Percentiles rank a stretch among this genome's conserved stretches.
These are phyloP conservation scores for Menidia menidia DNA, from an alignment of 2,797 vertebrate genomes.

Conservation along the genomic window DNA sequence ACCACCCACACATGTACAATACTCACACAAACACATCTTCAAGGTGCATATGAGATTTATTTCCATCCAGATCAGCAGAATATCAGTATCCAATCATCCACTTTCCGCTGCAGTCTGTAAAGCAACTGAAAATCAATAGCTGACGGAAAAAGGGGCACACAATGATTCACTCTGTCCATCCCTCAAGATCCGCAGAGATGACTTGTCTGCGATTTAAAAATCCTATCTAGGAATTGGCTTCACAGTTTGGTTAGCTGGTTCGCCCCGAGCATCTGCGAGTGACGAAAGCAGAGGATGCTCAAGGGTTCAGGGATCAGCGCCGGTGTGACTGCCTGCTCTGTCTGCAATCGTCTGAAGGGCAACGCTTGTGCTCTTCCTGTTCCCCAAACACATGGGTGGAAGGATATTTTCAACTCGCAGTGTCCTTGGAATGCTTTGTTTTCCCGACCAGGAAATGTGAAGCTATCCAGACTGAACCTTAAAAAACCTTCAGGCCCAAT, in stretches of 20 bases:
- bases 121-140: constrained; percentile 62
- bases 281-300: constrained; percentile 59
- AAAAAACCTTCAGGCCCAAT: background rate
- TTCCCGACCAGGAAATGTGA: constrained; percentile 9
- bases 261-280: constrained; percentile 52
- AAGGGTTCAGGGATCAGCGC: constrained; percentile 69
- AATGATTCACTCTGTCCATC: constrained; percentile 33
- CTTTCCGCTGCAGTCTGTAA: constrained; percentile 61
- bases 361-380: constrained; percentile 66
- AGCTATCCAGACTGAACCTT: background rate
- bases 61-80: constrained; percentile 47
- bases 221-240: constrained; percentile 48
- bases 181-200: constrained; percentile 29
- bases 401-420: constrained; percentile 49
- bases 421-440: constrained; percentile 42
- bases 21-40: constrained; percentile 5
- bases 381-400: constrained; percentile 52
- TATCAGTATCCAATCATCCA: constrained; percentile 58
- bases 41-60: constrained; percentile 51
- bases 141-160: constrained; percentile 66
- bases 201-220: constrained; percentile 23
- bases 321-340: constrained; percentile 43
- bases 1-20: constrained; percentile 35
- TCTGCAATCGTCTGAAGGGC: constrained; percentile 57
- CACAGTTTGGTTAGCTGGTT: constrained; percentile 26